Evolutionary conservation across 2,797 vertebrate genomes (phyloP).

Genomic region (Yasuhikotakia modesta): DNA sequence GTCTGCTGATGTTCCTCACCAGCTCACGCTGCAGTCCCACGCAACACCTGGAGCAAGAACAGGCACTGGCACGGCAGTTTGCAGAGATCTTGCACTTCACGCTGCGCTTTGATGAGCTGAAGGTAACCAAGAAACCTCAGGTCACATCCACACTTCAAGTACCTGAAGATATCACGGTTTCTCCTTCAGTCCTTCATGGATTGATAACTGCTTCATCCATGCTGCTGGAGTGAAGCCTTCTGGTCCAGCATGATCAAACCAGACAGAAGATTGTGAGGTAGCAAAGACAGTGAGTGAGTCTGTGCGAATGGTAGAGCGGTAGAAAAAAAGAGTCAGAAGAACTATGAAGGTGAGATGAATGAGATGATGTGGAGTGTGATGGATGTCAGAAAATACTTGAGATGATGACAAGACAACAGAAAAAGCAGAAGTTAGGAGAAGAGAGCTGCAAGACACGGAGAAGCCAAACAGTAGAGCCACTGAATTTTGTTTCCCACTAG

Average conservation of each 20-base stretch:
- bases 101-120: conserved; percentile 95
- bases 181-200: not conserved
- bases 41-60: conserved; percentile 97
- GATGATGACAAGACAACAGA: no score
- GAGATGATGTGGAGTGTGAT: not conserved
- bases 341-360: conserved; percentile 2
- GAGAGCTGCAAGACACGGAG: not conserved
- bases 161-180: not conserved
- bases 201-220: not conserved
- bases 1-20: conserved; percentile 87
- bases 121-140: conserved; percentile 76
- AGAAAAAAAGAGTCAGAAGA: not conserved
- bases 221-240: not conserved
- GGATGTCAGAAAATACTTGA: not conserved
- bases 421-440: not conserved
- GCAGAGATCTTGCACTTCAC: conserved; percentile 98
- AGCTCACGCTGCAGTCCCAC: conserved; percentile 86
- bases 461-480: not conserved
- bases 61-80: conserved; percentile 97
- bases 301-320: not conserved
- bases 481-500: not conserved
- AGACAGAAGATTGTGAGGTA: not conserved
- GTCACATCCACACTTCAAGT: not conserved
- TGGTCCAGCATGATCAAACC: not conserved
- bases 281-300: not conserved